Conservation (phyloP, 2,113 vertebrate species). For the Tenrec ecaudatus region DNA sequence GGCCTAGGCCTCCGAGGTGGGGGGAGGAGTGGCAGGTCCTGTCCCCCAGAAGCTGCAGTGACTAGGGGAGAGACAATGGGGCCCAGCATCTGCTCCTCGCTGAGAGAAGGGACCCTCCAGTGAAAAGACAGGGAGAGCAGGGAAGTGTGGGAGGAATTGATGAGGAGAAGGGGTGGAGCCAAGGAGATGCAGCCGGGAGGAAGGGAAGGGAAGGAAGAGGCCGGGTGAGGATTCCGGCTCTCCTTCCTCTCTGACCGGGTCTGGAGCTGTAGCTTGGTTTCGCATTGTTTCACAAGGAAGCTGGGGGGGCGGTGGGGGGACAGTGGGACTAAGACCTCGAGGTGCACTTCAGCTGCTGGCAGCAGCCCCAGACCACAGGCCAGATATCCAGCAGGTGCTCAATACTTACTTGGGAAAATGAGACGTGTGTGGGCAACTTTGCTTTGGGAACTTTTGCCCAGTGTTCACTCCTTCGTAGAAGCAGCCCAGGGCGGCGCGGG, state of each 20-base stretch:
- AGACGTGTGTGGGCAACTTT: slow-evolving; percentile 71
- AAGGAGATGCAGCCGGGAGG: slow-evolving; percentile 74
- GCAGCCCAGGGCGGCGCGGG: slow-evolving; percentile 56
- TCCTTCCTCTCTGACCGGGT: slow-evolving; percentile 65
- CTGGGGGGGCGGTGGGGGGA: not conserved
- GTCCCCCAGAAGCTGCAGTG: slow-evolving; percentile 63
- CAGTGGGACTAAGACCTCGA: not conserved
- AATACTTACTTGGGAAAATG: slow-evolving; percentile 67
- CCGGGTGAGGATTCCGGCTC: slow-evolving; percentile 55
- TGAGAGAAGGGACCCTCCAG: slow-evolving; percentile 78
- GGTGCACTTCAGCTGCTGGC: not conserved
- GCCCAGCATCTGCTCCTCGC: slow-evolving; percentile 78
- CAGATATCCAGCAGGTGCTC: slow-evolving; percentile 80
- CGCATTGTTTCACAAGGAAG: slow-evolving; percentile 71
- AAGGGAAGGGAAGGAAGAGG: slow-evolving; percentile 71
- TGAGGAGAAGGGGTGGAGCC: slow-evolving; percentile 79
- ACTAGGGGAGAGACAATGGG: slow-evolving; percentile 75
- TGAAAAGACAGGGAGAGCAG: slow-evolving; percentile 77
- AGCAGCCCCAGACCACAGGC: slow-evolving; percentile 28
- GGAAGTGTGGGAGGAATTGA: slow-evolving; percentile 82
- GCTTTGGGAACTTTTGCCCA: slow-evolving; percentile 77
- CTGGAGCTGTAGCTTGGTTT: slow-evolving; percentile 18
- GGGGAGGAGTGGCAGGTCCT: slow-evolving; percentile 63
- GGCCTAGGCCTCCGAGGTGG: slow-evolving; percentile 44
- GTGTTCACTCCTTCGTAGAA: slow-evolving; percentile 56